Evolutionary conservation across 2,113 vertebrate species (phyloP).

Genomic region (Physeter macrocephalus): DNA sequence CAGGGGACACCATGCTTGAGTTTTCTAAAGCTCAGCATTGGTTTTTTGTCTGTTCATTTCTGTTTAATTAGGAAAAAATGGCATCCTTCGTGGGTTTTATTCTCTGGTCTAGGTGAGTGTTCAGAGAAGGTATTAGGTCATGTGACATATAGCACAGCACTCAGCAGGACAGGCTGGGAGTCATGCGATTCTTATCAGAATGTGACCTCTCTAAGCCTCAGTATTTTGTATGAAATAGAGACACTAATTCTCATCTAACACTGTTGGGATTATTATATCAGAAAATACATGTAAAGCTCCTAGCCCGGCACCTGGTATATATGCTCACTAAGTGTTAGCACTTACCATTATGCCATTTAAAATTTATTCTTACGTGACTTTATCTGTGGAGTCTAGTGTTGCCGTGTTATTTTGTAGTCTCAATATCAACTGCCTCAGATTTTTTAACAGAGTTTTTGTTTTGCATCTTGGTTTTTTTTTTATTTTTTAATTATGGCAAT

Average conservation of each 20-base stretch:
- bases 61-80: background rate
- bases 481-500: background rate
- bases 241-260: background rate
- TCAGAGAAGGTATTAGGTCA: background rate
- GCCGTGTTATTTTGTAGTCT: background rate
- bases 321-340: background rate
- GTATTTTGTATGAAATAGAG: background rate
- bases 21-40: background rate
- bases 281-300: background rate
- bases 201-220: background rate
- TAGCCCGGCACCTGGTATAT: background rate
- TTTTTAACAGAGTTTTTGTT: background rate
- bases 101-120: background rate
- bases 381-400: background rate
- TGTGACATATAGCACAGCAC: rapidly evolving
- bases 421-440: background rate
- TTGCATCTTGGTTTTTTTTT: background rate
- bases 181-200: rapidly evolving
- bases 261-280: background rate
- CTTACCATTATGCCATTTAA: background rate
- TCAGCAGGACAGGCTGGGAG: background rate
- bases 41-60: background rate
- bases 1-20: rapidly evolving
- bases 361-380: too few species aligned
- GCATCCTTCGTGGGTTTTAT: background rate